These are phyloP conservation scores for Ceratitis capitata DNA, from an alignment of 1,140 invertebrate genomes.

Conservation along the genomic window DNA sequence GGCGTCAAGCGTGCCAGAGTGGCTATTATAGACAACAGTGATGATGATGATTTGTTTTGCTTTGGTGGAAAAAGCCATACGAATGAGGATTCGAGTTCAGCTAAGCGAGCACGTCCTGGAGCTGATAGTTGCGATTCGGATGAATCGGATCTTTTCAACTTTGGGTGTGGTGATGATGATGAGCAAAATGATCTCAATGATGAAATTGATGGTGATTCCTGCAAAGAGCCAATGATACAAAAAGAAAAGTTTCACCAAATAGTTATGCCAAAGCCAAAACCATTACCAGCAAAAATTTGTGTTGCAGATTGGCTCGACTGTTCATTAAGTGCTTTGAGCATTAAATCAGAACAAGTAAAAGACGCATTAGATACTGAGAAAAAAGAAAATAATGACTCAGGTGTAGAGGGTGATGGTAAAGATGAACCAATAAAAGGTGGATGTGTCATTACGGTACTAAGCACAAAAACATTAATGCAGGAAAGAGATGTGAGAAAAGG, in stretches of 20 bases:
- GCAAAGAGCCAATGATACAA: neutral
- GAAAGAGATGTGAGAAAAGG: neutral
- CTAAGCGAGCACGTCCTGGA: neutral
- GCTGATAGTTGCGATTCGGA: neutral
- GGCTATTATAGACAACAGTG: slow-evolving; percentile 1
- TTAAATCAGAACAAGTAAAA: slow-evolving; percentile 25
- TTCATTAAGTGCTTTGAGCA: slow-evolving; percentile 21
- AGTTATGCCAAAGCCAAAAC: slow-evolving; percentile 45
- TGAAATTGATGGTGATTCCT: neutral
- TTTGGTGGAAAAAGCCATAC: slow-evolving; percentile 23
- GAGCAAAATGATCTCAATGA: neutral
- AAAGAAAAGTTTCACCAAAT: neutral
- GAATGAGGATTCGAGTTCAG: neutral
- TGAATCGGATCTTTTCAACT: slow-evolving; percentile 21
- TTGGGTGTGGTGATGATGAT: neutral
- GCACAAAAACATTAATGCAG: neutral
- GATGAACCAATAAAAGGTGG: neutral
- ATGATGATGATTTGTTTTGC: slow-evolving; percentile 45
- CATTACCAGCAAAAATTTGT: slow-evolving; percentile 47
- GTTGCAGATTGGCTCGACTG: slow-evolving; percentile 53
- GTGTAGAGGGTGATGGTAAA: slow-evolving; percentile 4
- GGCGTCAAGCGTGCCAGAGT: neutral
- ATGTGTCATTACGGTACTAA: neutral
- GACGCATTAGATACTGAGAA: slow-evolving; percentile 24
- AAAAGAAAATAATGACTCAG: neutral